A percentile compares a stretch with the other conserved stretches of the same genome.
phyloP scores from a whole-genome alignment of 2,113 vertebrate species.

The Dasypus novemcinctus region DNA sequence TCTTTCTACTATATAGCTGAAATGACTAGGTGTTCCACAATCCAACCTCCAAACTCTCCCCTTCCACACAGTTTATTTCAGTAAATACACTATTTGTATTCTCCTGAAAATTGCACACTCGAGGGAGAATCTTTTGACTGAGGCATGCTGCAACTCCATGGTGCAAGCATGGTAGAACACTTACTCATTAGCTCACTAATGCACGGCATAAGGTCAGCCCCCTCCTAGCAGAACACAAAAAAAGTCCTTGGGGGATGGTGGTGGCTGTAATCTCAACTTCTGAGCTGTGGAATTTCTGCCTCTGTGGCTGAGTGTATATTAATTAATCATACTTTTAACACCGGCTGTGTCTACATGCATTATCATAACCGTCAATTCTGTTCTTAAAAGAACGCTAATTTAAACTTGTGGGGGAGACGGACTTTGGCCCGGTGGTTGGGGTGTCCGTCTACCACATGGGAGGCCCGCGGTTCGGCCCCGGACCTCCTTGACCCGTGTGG shows the following conservation, averaged over 20 bases:
- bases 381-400: slow-evolving; percentile 39
- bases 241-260: background rate
- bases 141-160: background rate
- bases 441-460: no score
- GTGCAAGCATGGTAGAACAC: background rate
- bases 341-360: background rate
- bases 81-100: background rate
- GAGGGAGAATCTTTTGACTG: background rate
- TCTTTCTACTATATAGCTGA: no score
- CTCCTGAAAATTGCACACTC: background rate
- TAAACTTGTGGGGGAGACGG: slow-evolving; percentile 13
- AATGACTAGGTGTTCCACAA: background rate
- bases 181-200: background rate
- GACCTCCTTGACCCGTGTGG: no score
- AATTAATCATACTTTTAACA: slow-evolving; percentile 45
- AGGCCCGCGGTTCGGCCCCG: no score
- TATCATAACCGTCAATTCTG: background rate
- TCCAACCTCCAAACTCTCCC: background rate
- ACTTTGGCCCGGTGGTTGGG: no score
- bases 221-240: background rate
- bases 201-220: background rate
- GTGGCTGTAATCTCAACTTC: background rate
- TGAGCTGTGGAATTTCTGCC: background rate
- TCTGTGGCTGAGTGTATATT: background rate
- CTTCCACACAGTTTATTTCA: background rate